phyloP scores from a whole-genome alignment of 2,797 vertebrate genomes.

The Eulemur albifrons region DNA sequence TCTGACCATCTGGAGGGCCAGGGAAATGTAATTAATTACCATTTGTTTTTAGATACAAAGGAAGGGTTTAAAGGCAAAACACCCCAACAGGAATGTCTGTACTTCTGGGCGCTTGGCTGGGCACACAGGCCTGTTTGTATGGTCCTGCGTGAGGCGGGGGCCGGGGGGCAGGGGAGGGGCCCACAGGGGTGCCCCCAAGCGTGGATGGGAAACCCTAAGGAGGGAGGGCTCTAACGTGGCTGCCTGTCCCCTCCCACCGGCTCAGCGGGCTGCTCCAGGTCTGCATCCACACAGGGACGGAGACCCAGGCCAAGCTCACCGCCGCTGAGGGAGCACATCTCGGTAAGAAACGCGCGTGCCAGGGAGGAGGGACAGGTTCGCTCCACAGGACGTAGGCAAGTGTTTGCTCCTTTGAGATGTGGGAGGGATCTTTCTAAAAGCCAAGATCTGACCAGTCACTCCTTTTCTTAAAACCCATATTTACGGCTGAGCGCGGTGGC shows the following conservation, averaged over 20 bases:
- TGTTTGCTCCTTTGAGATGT: not conserved
- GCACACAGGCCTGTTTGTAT: not conserved
- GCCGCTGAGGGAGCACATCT: constrained; percentile 85
- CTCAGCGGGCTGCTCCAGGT: constrained; percentile 87
- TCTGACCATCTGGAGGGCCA: constrained; percentile 33
- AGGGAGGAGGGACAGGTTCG: not conserved
- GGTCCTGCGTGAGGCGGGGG: not conserved
- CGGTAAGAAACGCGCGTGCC: constrained; percentile 64
- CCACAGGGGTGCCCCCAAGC: too few relatives aligned
- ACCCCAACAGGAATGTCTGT: not conserved
- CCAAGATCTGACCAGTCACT: not conserved
- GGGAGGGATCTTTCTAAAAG: not conserved
- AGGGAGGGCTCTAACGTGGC: not conserved
- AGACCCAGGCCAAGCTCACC: constrained; percentile 89
- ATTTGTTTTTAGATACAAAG: constrained; percentile 64
- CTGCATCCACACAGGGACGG: constrained; percentile 82
- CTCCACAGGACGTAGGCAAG: not conserved
- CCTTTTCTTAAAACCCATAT: not conserved
- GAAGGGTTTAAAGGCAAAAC: constrained; percentile 49
- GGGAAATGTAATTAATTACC: not conserved
- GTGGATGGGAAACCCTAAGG: not conserved
- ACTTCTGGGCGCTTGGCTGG: not conserved
- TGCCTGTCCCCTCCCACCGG: constrained; percentile 67
- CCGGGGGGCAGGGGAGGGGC: too few relatives aligned
- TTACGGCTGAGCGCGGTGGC: not conserved